A percentile compares a stretch with the other conserved stretches of the same genome.
Evolutionary conservation across 2,797 vertebrate species (phyloP).

Genomic region (Hypotaenidia philippensis): DNA sequence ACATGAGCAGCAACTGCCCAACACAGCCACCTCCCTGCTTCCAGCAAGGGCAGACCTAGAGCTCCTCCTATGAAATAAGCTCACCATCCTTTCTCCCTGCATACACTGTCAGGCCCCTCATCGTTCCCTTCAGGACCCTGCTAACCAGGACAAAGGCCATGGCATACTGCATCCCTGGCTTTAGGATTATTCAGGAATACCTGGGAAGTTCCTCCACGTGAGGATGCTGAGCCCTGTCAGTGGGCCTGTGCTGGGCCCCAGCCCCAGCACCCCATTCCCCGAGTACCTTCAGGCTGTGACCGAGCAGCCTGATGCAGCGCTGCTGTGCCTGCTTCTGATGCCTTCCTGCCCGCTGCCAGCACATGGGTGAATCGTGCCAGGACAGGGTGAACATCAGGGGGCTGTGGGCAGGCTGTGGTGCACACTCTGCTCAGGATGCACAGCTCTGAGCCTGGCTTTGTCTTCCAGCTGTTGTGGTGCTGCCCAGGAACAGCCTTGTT

Average conservation of each 20-base stretch:
- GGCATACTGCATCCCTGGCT: rapidly evolving
- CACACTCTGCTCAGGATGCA: rapidly evolving
- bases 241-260: rapidly evolving
- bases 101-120: rapidly evolving
- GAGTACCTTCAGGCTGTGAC: rapidly evolving
- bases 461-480: neutral
- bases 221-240: rapidly evolving
- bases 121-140: neutral
- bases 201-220: rapidly evolving
- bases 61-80: rapidly evolving
- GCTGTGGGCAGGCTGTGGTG: neutral
- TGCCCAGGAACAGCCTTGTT: neutral
- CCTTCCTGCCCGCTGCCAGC: neutral
- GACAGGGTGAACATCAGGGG: neutral
- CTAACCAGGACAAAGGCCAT: neutral
- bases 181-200: neutral
- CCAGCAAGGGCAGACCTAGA: neutral
- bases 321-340: neutral
- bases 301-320: neutral
- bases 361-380: neutral
- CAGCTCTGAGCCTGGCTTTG: neutral
- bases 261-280: too few relatives aligned
- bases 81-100: rapidly evolving
- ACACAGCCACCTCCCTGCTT: neutral
- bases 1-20: neutral